A percentile compares a stretch with the other conserved stretches of the same genome.
These are phyloP conservation scores for Pimpla rufipes DNA, from an alignment of 2,888 invertebrate species.

Conservation along the genomic window DNA sequence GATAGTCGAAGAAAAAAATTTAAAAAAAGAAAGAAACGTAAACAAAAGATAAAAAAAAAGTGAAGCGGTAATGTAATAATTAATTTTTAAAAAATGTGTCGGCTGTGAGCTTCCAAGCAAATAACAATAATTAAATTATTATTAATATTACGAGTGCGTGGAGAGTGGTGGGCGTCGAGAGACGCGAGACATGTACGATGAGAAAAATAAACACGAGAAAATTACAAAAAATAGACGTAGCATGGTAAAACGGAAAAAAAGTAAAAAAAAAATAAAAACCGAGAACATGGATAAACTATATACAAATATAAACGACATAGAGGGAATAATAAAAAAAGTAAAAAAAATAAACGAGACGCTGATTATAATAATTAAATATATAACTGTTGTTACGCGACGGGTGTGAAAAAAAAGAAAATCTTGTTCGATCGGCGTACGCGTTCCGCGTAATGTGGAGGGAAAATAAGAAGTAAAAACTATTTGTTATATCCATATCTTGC, in stretches of 20 bases:
- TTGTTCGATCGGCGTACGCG: slow-evolving; percentile 35
- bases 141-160: slow-evolving; percentile 78
- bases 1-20: slow-evolving; percentile 2
- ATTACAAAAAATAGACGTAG: slow-evolving; percentile 50
- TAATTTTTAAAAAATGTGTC: slow-evolving; percentile 81
- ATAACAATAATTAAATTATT: slow-evolving; percentile 86
- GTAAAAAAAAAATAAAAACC: slow-evolving; percentile 36
- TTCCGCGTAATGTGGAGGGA: slow-evolving; percentile 19
- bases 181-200: slow-evolving; percentile 37
- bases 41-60: slow-evolving; percentile 59
- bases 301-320: slow-evolving; percentile 46
- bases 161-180: slow-evolving; percentile 14
- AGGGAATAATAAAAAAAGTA: slow-evolving; percentile 20
- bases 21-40: slow-evolving; percentile 45
- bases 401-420: slow-evolving; percentile 25
- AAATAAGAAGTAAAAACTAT: slow-evolving; percentile 11
- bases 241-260: slow-evolving; percentile 6
- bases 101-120: slow-evolving; percentile 86
- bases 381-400: slow-evolving; percentile 44
- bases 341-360: slow-evolving; percentile 38
- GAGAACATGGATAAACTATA: slow-evolving; percentile 46
- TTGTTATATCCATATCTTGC: slow-evolving; percentile 52
- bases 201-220: slow-evolving; percentile 48
- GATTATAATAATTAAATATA: slow-evolving; percentile 52
- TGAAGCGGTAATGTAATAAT: slow-evolving; percentile 74